Percentiles rank a stretch among this genome's conserved stretches.
Evolutionary conservation across 2,797 vertebrate genomes (phyloP).

Genomic region (Hypotaenidia philippensis): DNA sequence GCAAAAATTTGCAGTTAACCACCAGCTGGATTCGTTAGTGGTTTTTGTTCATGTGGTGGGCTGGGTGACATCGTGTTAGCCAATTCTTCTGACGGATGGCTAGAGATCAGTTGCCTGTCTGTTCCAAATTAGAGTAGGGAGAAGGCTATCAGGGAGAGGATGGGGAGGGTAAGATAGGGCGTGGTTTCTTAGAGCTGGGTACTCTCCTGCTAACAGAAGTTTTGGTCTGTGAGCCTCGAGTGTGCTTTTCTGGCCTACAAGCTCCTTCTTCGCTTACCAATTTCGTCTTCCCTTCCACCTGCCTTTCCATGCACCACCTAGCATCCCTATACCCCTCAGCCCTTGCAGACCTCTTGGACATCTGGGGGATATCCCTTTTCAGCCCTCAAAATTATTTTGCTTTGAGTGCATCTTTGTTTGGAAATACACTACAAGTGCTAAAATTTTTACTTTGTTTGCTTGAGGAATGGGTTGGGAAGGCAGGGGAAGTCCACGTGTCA

Average conservation of each 20-base stretch:
- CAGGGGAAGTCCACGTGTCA: not conserved
- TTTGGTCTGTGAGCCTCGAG: not conserved
- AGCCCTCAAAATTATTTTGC: not conserved
- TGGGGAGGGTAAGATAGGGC: conserved; percentile 7
- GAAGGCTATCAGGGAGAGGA: not conserved
- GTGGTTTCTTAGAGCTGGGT: conserved; percentile 28
- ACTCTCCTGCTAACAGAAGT: not conserved
- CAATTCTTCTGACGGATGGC: not conserved
- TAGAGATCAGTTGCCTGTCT: conserved; percentile 14
- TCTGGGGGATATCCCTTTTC: not conserved
- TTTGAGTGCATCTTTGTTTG: not conserved
- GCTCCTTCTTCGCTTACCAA: not conserved
- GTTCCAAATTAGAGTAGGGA: not conserved
- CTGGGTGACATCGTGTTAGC: conserved; percentile 1
- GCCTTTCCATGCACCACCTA: not conserved
- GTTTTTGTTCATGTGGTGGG: conserved; percentile 22
- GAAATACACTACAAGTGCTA: not conserved
- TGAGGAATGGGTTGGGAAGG: not conserved
- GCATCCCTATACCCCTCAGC: not conserved
- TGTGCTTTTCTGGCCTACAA: not conserved
- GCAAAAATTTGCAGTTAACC: conserved; percentile 1
- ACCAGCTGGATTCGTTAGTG: conserved; percentile 32
- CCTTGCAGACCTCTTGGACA: not conserved
- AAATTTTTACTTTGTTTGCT: not conserved
- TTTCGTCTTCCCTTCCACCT: not conserved